Evolutionary conservation across 2,888 invertebrate species (phyloP).

Genomic region (Smittia sp.): DNA sequence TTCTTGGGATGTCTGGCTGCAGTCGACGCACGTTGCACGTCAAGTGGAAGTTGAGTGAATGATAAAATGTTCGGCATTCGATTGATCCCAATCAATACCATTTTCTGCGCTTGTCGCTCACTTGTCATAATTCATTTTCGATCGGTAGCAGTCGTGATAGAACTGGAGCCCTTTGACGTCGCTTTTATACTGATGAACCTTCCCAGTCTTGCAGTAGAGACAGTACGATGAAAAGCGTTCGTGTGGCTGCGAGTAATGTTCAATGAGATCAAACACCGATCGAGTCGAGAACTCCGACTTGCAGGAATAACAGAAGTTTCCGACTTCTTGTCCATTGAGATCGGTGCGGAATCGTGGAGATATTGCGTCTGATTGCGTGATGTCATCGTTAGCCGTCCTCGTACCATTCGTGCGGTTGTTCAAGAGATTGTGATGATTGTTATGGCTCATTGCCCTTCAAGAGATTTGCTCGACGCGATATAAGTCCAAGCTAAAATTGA

Average conservation of each 20-base stretch:
- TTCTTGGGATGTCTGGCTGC: neutral
- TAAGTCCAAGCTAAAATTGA: too few species aligned
- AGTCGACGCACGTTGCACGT: neutral
- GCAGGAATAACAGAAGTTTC: conserved; percentile 33
- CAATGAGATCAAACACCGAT: conserved; percentile 21
- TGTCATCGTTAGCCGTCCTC: neutral
- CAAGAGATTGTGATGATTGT: neutral
- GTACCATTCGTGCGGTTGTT: neutral
- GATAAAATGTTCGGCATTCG: neutral
- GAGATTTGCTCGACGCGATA: neutral
- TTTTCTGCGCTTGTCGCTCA: neutral
- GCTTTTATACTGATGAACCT: conserved; percentile 39
- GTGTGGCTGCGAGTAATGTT: conserved; percentile 31
- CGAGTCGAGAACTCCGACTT: conserved; percentile 10
- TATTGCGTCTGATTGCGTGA: conserved; percentile 31
- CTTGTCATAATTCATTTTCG: conserved; percentile 39
- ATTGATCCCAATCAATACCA: neutral
- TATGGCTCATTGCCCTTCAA: neutral
- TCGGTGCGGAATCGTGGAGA: conserved; percentile 22
- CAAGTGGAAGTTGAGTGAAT: conserved; percentile 1
- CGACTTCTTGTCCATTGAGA: neutral
- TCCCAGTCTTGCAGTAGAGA: conserved; percentile 39
- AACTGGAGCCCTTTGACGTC: conserved; percentile 26
- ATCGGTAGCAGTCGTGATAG: conserved; percentile 38
- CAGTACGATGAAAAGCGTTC: conserved; percentile 24